A percentile compares a stretch with the other conserved stretches of the same genome.
Conservation (phyloP, 2,888 invertebrate genomes). For the Leptura quadrifasciata region DNA sequence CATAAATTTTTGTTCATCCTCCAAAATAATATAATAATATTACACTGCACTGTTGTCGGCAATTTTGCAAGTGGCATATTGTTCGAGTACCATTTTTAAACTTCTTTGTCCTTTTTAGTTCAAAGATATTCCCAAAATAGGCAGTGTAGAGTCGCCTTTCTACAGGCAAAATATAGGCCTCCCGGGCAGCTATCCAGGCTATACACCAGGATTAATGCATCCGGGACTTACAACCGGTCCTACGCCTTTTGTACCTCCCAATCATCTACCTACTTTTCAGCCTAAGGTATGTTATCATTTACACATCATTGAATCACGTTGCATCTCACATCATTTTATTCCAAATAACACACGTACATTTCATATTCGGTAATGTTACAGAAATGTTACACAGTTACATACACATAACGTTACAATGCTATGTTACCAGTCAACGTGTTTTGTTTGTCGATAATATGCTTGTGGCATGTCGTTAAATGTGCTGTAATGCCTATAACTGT, state of each 20-base stretch:
- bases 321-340: constrained; percentile 45
- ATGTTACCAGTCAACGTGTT: constrained; percentile 19
- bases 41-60: constrained; percentile 52
- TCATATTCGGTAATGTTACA: background rate
- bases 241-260: constrained; percentile 92
- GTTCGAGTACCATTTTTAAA: constrained; percentile 12
- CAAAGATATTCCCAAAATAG: constrained; percentile 92
- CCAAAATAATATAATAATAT: background rate
- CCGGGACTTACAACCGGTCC: constrained; percentile 83
- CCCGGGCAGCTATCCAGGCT: constrained; percentile 83
- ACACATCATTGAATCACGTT: background rate
- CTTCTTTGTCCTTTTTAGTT: constrained; percentile 75
- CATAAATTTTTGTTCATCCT: too few relatives aligned
- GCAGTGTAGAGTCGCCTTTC: constrained; percentile 85
- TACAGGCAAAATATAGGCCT: constrained; percentile 87
- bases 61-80: constrained; percentile 54
- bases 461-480: constrained; percentile 48
- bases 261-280: constrained; percentile 89
- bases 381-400: background rate
- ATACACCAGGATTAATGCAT: constrained; percentile 86
- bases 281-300: constrained; percentile 82
- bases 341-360: constrained; percentile 30
- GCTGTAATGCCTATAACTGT: constrained; percentile 40
- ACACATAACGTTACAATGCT: constrained; percentile 3
- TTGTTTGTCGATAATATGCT: constrained; percentile 47